phyloP scores from a whole-genome alignment of 2,888 invertebrate genomes.

The Euzetes globulus region DNA sequence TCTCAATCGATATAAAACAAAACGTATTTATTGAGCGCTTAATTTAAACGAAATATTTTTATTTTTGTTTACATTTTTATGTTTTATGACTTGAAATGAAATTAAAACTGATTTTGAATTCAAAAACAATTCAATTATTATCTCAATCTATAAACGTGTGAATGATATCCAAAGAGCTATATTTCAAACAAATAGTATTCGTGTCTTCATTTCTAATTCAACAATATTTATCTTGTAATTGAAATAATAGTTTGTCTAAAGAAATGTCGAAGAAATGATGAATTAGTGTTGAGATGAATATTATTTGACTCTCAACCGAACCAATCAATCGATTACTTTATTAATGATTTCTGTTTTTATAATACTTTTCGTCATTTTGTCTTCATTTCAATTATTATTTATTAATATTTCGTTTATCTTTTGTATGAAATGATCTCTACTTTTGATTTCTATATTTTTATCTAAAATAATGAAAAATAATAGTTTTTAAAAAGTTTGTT shows the following conservation, averaged over 20 bases:
- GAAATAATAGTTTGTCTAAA: neutral
- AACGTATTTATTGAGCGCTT: conserved; percentile 13
- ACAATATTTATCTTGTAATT: neutral
- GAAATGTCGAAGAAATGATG: neutral
- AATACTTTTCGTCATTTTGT: neutral
- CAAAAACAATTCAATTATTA: no score
- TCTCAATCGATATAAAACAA: neutral
- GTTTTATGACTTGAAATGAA: neutral
- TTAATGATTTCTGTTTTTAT: neutral
- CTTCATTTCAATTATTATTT: conserved; percentile 15
- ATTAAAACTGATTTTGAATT: neutral
- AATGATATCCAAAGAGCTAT: neutral
- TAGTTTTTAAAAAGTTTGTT: no score
- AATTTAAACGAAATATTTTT: neutral
- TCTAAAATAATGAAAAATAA: neutral
- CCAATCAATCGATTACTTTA: neutral
- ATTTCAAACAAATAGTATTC: neutral
- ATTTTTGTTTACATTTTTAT: neutral
- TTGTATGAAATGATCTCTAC: neutral
- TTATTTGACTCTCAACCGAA: neutral
- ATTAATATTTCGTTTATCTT: neutral
- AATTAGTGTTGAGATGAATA: neutral
- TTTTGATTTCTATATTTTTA: neutral
- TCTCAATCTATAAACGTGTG: neutral
- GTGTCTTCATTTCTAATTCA: neutral